These are phyloP conservation scores for Hylia prasina DNA, from an alignment of 2,113 vertebrate genomes.

Conservation along the genomic window DNA sequence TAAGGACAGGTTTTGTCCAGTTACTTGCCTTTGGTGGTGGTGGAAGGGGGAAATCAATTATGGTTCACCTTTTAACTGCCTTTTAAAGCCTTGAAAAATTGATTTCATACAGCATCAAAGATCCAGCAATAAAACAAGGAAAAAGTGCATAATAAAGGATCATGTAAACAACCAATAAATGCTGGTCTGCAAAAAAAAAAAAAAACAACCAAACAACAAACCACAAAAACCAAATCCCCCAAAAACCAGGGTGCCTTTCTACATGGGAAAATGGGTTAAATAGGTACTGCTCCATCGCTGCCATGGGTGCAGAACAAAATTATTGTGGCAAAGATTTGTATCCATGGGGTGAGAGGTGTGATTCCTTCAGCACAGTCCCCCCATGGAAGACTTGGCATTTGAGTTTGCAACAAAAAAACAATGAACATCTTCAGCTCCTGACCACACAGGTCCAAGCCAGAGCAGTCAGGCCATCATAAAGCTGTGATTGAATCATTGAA, in stretches of 20 bases:
- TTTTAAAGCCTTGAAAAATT: conserved; percentile 37
- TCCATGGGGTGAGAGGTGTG: accelerated
- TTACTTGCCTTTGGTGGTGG: neutral
- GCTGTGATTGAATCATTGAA: neutral
- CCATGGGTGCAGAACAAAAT: neutral
- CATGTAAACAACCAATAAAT: neutral
- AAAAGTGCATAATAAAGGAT: neutral
- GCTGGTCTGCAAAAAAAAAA: neutral
- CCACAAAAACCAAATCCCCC: no score
- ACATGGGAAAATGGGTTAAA: neutral
- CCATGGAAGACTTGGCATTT: neutral
- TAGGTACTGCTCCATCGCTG: neutral
- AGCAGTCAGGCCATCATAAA: neutral
- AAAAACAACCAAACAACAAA: no score
- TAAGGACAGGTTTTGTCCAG: neutral
- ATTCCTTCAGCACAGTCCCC: neutral
- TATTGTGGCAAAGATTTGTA: neutral
- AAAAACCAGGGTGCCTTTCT: neutral
- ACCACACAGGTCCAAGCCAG: accelerated
- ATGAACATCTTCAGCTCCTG: accelerated
- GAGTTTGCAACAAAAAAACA: neutral
- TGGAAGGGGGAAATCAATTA: neutral
- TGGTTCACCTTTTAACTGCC: conserved; percentile 15
- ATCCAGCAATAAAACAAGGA: neutral
- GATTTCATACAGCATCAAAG: neutral